phyloP scores from a whole-genome alignment of 2,797 vertebrate genomes.

The Bufotes viridis region DNA sequence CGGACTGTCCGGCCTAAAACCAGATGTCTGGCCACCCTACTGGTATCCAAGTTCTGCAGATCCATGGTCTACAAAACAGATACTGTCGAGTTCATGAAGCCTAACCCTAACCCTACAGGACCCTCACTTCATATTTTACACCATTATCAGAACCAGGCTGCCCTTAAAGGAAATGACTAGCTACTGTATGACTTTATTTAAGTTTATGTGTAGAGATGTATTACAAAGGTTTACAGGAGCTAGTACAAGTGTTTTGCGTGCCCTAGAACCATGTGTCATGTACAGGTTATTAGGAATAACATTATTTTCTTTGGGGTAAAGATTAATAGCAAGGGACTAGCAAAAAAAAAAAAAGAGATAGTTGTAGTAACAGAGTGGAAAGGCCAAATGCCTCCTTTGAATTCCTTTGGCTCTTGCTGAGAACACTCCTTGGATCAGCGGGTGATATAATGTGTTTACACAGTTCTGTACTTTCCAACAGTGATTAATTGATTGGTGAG shows the following conservation, averaged over 20 bases:
- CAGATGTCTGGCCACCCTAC: too few species aligned
- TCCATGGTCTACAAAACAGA: too few species aligned
- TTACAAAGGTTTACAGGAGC: background rate
- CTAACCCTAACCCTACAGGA: background rate
- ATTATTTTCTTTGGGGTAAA: background rate
- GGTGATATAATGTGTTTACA: slow-evolving; percentile 1
- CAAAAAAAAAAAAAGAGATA: background rate
- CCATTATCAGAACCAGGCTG: background rate
- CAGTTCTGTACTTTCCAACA: background rate
- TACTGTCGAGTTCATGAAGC: too few species aligned
- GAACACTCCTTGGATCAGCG: background rate
- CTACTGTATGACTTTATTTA: background rate
- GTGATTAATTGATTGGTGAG: background rate
- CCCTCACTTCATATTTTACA: background rate
- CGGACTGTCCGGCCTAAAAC: too few species aligned
- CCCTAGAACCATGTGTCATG: background rate
- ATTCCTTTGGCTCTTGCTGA: background rate
- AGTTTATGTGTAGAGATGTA: background rate
- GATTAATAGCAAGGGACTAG: background rate
- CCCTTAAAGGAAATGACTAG: background rate
- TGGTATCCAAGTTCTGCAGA: too few species aligned
- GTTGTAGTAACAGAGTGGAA: background rate
- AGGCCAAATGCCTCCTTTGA: background rate
- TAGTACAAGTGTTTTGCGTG: background rate
- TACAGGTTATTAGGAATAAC: too few species aligned